Evolutionary conservation across 1,140 invertebrate species (phyloP), one percentile per base, ranked within the genome.

Genomic region (Aphaenogaster floridana): DNA sequence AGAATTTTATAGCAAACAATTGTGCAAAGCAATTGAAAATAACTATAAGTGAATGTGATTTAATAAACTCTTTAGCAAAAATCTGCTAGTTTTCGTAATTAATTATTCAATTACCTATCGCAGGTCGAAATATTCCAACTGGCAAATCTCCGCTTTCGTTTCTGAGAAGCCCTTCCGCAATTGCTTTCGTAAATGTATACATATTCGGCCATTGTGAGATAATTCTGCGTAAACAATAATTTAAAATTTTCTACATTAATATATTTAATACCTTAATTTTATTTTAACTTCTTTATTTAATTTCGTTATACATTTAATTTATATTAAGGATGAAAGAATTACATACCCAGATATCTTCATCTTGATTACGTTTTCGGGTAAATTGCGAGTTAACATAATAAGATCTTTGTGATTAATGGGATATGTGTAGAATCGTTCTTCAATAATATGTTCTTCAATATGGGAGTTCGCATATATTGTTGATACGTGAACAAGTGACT

Each of bases 101-200:
- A 76, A 36, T 11, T 54, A 69, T 3, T 7, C 6, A 7, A 3
- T 94, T 93, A 97, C 97, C 96, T 87, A 97, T 97, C n/a, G 96
- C 96, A 1, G 97, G 97, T 86, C 97, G 94, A 89, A 97, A 97
- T 77, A 97, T 96, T 39, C 96, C 96, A 36, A 97, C 92, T 0
- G 98, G 98, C 28, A 99, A 90, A 52, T 94, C 95, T 11, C 94
- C 94, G 39, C 95, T 94, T 76, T 96, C 96, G 57, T 96, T 92
- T 72, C 95, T 94, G 0, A 98, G 86, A 13, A 97, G 94, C 69
- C 96, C 96, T 92, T 98, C 97, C 0, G 97, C 97, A 42, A 98
- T 90, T 2, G 97, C 97, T 95, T 98, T 98, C 4, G 97, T 97
- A 89, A 97, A 97, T 1, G 97, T 97, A 91, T 98, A 98, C 0